Evolutionary conservation across 1,140 invertebrate species (phyloP).

Genomic region (Brachionus rotundiformis): DNA sequence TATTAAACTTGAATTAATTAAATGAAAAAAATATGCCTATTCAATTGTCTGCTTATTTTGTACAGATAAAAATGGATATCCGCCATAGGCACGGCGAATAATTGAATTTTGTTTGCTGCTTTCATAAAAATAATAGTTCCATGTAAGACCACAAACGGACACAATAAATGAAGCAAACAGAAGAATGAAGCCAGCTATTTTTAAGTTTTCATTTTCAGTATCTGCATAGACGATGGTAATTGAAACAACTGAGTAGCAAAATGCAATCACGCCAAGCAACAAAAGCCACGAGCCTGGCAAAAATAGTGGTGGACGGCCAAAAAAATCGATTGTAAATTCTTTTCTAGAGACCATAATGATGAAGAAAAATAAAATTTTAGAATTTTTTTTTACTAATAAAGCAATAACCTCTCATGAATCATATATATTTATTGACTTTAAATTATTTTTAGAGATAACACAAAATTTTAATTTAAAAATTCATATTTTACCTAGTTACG

Average conservation of each 20-base stretch:
- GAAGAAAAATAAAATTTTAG: neutral
- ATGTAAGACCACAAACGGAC: conserved; percentile 24
- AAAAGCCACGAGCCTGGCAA: conserved; percentile 49
- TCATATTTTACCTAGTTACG: conserved; percentile 7
- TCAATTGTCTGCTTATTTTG: neutral
- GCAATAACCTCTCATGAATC: neutral
- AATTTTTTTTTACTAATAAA: neutral
- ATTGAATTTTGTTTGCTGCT: conserved; percentile 48
- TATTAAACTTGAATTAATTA: too few relatives aligned
- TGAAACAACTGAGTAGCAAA: conserved; percentile 45
- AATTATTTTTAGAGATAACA: neutral
- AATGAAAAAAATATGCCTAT: neutral
- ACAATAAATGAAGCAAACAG: conserved; percentile 42
- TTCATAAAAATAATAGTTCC: conserved; percentile 51
- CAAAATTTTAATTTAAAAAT: neutral
- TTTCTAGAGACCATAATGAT: neutral
- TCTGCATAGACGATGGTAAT: conserved; percentile 49
- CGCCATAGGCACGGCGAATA: conserved; percentile 42
- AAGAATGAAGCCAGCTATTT: conserved; percentile 48
- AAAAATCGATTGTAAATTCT: conserved; percentile 20
- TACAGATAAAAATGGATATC: conserved; percentile 14
- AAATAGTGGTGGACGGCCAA: conserved; percentile 45
- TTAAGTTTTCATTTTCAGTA: conserved; percentile 49
- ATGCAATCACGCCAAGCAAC: conserved; percentile 34
- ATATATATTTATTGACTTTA: neutral